Conservation (phyloP, 2,797 vertebrate genomes). For the Malacoraja senta region DNA sequence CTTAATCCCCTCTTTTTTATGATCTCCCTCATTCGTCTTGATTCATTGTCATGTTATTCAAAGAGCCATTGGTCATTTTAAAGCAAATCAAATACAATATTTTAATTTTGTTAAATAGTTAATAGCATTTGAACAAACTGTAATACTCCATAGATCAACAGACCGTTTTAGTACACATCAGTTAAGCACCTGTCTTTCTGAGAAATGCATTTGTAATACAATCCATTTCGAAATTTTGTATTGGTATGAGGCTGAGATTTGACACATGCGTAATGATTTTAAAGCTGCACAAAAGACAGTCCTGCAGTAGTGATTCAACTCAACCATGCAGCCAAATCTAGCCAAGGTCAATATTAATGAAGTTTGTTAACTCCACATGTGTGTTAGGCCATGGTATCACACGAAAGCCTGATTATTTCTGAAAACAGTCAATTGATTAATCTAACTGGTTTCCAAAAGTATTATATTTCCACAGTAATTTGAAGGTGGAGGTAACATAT, state of each 20-base stretch:
- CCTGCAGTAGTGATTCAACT: neutral
- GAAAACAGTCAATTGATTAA: conserved; percentile 1
- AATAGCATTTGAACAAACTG: neutral
- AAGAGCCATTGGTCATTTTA: neutral
- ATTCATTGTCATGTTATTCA: neutral
- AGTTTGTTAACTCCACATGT: neutral
- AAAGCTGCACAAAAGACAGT: conserved; percentile 5
- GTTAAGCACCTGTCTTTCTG: conserved; percentile 29
- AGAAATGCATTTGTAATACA: conserved; percentile 25
- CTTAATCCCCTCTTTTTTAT: neutral
- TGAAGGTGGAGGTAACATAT: neutral
- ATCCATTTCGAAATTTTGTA: conserved; percentile 24
- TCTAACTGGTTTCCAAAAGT: neutral
- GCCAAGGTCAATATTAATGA: neutral
- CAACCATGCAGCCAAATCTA: neutral
- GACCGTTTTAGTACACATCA: neutral
- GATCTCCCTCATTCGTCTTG: neutral
- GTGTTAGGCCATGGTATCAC: neutral
- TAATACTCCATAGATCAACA: neutral
- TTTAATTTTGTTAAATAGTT: neutral
- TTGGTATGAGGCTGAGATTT: neutral
- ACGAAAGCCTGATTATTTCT: neutral
- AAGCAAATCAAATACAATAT: neutral
- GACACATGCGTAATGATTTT: conserved; percentile 20
- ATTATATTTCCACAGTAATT: conserved; percentile 30